Evolutionary conservation across 2,888 invertebrate species (phyloP).

Genomic region (Tetragnatha montana): DNA sequence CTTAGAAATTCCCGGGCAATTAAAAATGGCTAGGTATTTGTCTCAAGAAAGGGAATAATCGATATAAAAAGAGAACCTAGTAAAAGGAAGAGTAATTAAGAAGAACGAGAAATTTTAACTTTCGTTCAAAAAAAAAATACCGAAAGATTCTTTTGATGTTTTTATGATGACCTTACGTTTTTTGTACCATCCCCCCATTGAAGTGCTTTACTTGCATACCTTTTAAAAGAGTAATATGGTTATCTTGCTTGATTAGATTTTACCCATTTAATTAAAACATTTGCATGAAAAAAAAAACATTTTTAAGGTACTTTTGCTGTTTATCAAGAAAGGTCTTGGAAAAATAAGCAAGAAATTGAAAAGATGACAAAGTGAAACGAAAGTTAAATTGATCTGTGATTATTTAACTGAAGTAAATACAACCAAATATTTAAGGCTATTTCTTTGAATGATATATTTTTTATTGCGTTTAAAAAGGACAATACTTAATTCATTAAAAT

Average conservation of each 20-base stretch:
- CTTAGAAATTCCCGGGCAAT: conserved; percentile 13
- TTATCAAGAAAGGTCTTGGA: neutral
- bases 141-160: neutral
- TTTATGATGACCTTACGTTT: neutral
- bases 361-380: neutral
- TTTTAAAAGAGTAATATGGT: neutral
- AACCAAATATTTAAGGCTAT: too few relatives aligned
- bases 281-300: neutral
- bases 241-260: conserved; percentile 9
- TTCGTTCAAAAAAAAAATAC: neutral
- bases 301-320: neutral
- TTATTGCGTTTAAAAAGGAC: too few relatives aligned
- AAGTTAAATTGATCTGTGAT: neutral
- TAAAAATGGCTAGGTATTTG: conserved; percentile 22
- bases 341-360: neutral
- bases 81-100: conserved; percentile 8
- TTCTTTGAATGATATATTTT: too few relatives aligned
- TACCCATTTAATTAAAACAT: conserved; percentile 22
- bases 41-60: conserved; percentile 14
- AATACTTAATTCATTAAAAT: too few relatives aligned
- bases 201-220: neutral
- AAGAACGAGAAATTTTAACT: neutral
- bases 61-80: conserved; percentile 4
- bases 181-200: neutral
- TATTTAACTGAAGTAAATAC: neutral